phyloP scores from a whole-genome alignment of 2,888 invertebrate genomes.

The Aspidapion aeneum region DNA sequence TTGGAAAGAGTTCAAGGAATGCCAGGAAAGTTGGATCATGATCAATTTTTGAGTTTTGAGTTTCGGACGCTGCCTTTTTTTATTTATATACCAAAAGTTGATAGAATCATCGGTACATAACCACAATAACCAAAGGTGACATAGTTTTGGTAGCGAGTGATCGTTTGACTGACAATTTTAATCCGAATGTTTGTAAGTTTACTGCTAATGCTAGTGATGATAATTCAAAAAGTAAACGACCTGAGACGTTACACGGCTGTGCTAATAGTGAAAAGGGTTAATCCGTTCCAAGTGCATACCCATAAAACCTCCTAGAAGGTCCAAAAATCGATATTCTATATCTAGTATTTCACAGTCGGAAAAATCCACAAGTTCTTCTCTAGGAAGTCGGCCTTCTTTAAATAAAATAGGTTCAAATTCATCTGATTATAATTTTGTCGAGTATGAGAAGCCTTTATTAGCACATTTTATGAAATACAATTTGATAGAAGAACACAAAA shows the following conservation, averaged over 20 bases:
- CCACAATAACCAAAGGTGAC: conserved; percentile 73
- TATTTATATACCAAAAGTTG: not conserved
- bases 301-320: conserved; percentile 36
- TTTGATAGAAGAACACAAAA: conserved; percentile 27
- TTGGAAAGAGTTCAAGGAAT: conserved; percentile 67
- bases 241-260: conserved; percentile 9
- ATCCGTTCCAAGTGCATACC: conserved; percentile 22
- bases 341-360: conserved; percentile 24
- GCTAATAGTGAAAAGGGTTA: not conserved
- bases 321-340: conserved; percentile 48
- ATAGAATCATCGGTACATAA: conserved; percentile 82
- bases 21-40: conserved; percentile 88
- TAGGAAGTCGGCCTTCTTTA: conserved; percentile 21
- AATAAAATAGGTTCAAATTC: conserved; percentile 7
- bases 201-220: conserved; percentile 52
- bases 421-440: not conserved
- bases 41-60: too few relatives aligned
- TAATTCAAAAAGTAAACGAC: conserved; percentile 43
- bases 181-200: conserved; percentile 88
- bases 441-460: conserved; percentile 37
- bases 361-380: conserved; percentile 48
- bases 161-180: conserved; percentile 87
- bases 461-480: conserved; percentile 43
- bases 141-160: conserved; percentile 87
- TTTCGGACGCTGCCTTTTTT: too few relatives aligned